These are phyloP conservation scores for Meteorus sp. DNA, from an alignment of 1,140 invertebrate genomes.

Conservation along the genomic window DNA sequence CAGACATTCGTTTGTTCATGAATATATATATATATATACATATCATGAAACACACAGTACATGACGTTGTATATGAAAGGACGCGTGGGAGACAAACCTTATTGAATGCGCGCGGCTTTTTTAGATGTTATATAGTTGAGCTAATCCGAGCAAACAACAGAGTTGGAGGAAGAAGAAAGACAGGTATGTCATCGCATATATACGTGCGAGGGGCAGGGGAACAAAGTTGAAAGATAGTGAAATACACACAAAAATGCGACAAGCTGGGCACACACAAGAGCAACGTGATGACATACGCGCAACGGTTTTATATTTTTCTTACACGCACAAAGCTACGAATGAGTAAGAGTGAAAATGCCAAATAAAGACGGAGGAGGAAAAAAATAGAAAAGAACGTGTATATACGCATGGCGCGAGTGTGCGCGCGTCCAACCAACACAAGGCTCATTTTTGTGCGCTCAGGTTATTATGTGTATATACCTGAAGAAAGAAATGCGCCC, in stretches of 20 bases:
- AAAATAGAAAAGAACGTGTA: background rate
- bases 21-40: background rate
- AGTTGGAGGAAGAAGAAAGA: slow-evolving; percentile 7
- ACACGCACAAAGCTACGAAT: too few relatives aligned
- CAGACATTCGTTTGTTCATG: background rate
- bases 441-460: slow-evolving; percentile 24
- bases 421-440: background rate
- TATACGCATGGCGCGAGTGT: background rate
- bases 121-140: slow-evolving; percentile 34
- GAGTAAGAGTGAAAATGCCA: too few relatives aligned
- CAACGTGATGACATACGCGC: background rate
- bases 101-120: slow-evolving; percentile 23
- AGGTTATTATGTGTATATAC: slow-evolving; percentile 37
- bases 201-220: background rate
- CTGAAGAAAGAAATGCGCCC: slow-evolving; percentile 36
- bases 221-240: slow-evolving; percentile 37
- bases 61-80: too few relatives aligned
- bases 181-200: too few relatives aligned
- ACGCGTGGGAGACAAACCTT: slow-evolving; percentile 15
- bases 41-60: background rate
- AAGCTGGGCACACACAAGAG: slow-evolving; percentile 51
- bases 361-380: too few relatives aligned
- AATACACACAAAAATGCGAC: slow-evolving; percentile 45
- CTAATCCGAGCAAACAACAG: slow-evolving; percentile 48
- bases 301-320: too few relatives aligned